phyloP scores from a whole-genome alignment of 2,888 invertebrate species.

The Drosophila kanekoi region DNA sequence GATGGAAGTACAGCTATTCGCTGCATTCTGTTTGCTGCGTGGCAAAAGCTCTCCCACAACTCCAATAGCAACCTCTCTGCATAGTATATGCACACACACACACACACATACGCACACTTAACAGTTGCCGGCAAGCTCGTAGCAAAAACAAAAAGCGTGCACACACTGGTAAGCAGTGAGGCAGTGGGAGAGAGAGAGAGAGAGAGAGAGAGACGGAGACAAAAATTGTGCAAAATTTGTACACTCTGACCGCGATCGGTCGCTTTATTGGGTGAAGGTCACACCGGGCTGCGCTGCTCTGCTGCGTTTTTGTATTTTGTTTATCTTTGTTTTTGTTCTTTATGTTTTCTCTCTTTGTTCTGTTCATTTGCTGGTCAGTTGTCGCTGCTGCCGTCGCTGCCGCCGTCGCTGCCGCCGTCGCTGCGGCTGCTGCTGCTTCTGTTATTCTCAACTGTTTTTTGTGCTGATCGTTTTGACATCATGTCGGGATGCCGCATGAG shows the following conservation, averaged over 20 bases:
- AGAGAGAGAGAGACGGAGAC: constrained; percentile 21
- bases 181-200: constrained; percentile 6
- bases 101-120: not conserved
- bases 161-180: not conserved
- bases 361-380: constrained; percentile 27
- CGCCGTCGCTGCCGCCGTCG: not conserved
- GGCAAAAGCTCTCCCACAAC: constrained; percentile 1
- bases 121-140: constrained; percentile 13
- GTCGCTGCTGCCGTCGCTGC: constrained; percentile 5
- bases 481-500: constrained; percentile 12
- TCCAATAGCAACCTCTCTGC: not conserved
- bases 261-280: constrained; percentile 78
- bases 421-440: constrained; percentile 7
- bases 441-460: constrained; percentile 22
- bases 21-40: not conserved
- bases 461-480: constrained; percentile 17
- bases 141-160: constrained; percentile 12
- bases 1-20: not conserved
- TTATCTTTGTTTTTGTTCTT: constrained; percentile 22
- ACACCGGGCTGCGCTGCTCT: constrained; percentile 40
- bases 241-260: constrained; percentile 65
- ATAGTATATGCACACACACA: constrained; percentile 1
- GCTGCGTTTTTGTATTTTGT: constrained; percentile 24
- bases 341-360: constrained; percentile 5
- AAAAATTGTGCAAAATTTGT: constrained; percentile 62